phyloP scores from a whole-genome alignment of 2,888 invertebrate genomes.

The Plagodis dolabraria region DNA sequence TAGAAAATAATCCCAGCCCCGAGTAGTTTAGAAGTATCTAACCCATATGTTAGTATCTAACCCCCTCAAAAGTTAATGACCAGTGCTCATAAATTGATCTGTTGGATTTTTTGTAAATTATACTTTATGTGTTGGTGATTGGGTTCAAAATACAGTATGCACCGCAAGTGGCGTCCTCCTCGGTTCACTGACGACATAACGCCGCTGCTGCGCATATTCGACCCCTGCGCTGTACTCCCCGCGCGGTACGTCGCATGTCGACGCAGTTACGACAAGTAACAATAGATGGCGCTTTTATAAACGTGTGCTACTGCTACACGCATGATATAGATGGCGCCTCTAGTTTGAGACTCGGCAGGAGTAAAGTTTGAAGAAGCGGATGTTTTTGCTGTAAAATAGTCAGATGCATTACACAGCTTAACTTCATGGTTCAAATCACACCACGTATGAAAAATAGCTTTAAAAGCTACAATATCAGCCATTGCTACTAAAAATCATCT shows the following conservation, averaged over 20 bases:
- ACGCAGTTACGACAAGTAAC: conserved; percentile 48
- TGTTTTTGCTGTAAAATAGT: conserved; percentile 16
- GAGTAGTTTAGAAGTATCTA: conserved; percentile 47
- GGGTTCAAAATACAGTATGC: conserved; percentile 85
- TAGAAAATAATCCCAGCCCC: conserved; percentile 35
- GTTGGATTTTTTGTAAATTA: conserved; percentile 47
- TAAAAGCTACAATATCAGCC: conserved; percentile 8
- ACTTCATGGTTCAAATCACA: conserved; percentile 26
- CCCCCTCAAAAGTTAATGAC: conserved; percentile 29
- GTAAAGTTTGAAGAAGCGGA: conserved; percentile 18
- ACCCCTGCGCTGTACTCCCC: conserved; percentile 87
- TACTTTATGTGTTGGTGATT: conserved; percentile 57
- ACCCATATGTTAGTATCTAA: conserved; percentile 49
- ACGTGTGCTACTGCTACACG: conserved; percentile 61
- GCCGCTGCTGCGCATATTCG: conserved; percentile 91
- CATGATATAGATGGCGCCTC: conserved; percentile 68
- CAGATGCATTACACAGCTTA: conserved; percentile 32
- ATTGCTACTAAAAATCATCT: conserved; percentile 13
- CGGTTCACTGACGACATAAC: conserved; percentile 92
- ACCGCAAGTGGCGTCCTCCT: conserved; percentile 94
- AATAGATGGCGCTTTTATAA: conserved; percentile 75
- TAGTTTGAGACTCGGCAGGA: conserved; percentile 30
- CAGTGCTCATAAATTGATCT: conserved; percentile 3
- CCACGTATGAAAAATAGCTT: conserved; percentile 3
- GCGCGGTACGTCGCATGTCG: conserved; percentile 80